A percentile compares a stretch with the other conserved stretches of the same genome.
Conservation (phyloP, 2,113 vertebrate genomes). For the Dinomys branickii region DNA sequence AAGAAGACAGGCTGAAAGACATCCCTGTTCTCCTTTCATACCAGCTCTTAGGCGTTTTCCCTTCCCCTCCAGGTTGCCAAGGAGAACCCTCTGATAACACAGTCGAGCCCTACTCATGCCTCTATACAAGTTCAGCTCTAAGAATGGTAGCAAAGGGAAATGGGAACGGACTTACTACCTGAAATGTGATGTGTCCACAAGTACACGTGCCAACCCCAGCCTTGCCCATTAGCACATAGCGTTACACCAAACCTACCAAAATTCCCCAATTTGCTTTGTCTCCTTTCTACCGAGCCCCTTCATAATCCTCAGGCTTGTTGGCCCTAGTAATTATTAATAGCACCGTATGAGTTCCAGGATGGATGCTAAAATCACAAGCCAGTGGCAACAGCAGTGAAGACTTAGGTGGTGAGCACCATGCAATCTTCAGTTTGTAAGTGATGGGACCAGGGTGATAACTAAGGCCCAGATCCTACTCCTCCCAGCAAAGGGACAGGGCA, state of each 20-base stretch:
- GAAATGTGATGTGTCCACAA: neutral
- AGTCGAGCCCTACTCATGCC: neutral
- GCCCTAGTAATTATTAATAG: neutral
- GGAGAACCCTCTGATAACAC: neutral
- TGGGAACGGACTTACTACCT: neutral
- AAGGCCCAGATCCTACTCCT: neutral
- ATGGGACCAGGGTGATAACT: neutral
- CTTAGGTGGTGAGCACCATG: accelerated
- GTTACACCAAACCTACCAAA: neutral
- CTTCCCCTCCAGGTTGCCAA: neutral
- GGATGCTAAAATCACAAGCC: neutral
- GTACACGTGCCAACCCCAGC: neutral
- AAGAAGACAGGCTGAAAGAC: neutral
- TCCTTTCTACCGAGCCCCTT: neutral
- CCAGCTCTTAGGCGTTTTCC: neutral
- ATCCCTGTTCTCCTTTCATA: neutral
- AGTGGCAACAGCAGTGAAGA: neutral
- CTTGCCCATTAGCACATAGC: neutral
- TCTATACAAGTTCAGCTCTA: neutral
- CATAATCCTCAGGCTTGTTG: neutral
- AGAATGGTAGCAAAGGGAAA: neutral
- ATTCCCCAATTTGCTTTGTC: neutral
- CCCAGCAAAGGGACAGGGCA: neutral
- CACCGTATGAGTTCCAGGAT: neutral
- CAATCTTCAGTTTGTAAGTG: neutral